Evolutionary conservation across 2,113 vertebrate species (phyloP).

Genomic region (Antennarius striatus): DNA sequence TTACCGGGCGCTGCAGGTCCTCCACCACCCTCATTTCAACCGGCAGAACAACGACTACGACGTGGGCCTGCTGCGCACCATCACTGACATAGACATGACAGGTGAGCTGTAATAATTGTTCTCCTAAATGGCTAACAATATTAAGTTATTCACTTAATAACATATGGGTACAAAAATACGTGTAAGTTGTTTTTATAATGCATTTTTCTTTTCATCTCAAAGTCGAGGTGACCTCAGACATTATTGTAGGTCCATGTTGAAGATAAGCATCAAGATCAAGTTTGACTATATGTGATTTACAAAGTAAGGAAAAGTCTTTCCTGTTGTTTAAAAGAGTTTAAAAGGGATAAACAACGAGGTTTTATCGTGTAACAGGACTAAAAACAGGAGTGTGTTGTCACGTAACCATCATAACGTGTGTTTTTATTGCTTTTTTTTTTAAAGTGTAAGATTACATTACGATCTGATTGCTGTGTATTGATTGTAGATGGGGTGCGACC

Average conservation of each 20-base stretch:
- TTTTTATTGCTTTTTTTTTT: slow-evolving; percentile 10
- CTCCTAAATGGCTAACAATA: too few species aligned
- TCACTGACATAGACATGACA: slow-evolving; percentile 66
- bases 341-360: too few species aligned
- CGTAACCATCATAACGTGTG: neutral
- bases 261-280: too few species aligned
- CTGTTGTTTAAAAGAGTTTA: neutral
- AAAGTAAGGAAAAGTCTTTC: neutral
- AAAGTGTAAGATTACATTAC: neutral
- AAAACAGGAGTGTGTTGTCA: neutral
- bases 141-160: too few species aligned
- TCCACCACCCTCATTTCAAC: slow-evolving; percentile 71
- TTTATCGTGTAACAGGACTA: too few species aligned
- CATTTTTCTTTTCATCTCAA: too few species aligned
- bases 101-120: slow-evolving; percentile 46
- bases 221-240: too few species aligned
- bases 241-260: too few species aligned
- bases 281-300: too few species aligned
- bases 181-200: too few species aligned
- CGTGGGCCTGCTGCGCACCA: slow-evolving; percentile 76
- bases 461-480: neutral
- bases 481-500: slow-evolving; percentile 70
- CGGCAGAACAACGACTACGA: slow-evolving; percentile 77
- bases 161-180: too few species aligned
- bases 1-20: slow-evolving; percentile 65